phyloP scores from a whole-genome alignment of 1,140 invertebrate genomes.

The Sitophilus oryzae region DNA sequence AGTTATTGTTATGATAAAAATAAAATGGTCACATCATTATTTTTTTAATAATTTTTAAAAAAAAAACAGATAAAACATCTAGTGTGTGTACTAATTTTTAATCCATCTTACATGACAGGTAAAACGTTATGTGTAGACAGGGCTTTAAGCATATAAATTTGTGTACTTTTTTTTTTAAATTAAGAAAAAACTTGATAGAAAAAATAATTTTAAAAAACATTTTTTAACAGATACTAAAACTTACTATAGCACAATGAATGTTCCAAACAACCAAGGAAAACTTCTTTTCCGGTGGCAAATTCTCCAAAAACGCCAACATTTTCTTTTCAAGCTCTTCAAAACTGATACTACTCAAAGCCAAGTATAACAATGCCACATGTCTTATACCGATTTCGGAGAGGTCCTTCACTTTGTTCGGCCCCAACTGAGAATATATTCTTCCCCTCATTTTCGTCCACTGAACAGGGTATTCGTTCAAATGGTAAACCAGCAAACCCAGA shows the following conservation, averaged over 20 bases:
- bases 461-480: constrained; percentile 33
- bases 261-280: constrained; percentile 28
- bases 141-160: too few relatives aligned
- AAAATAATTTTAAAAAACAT: constrained; percentile 4
- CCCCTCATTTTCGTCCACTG: constrained; percentile 41
- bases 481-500: constrained; percentile 30
- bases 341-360: constrained; percentile 28
- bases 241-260: constrained; percentile 37
- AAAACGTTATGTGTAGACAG: too few relatives aligned
- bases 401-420: constrained; percentile 36
- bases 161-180: too few relatives aligned
- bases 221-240: constrained; percentile 7
- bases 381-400: constrained; percentile 32
- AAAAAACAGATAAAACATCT: too few relatives aligned
- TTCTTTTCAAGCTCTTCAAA: constrained; percentile 36
- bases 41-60: too few relatives aligned
- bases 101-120: too few relatives aligned
- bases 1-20: too few relatives aligned
- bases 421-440: constrained; percentile 39
- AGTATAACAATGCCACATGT: constrained; percentile 33
- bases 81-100: too few relatives aligned
- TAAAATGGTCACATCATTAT: too few relatives aligned
- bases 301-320: constrained; percentile 30
- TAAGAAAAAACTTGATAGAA: not conserved
- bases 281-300: constrained; percentile 29